phyloP scores from a whole-genome alignment of 2,888 invertebrate genomes.

The Noctua pronuba region DNA sequence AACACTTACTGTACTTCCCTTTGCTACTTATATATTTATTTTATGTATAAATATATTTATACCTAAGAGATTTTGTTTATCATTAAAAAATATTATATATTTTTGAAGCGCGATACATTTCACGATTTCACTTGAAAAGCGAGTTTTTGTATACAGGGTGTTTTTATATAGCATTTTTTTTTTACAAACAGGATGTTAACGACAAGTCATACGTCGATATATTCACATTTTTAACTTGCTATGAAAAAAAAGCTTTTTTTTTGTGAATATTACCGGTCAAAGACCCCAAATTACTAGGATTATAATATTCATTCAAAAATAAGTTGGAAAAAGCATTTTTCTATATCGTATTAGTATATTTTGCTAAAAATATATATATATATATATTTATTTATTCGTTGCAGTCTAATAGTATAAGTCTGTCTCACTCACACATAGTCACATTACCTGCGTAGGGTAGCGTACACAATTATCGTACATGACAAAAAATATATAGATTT shows the following conservation, averaged over 20 bases:
- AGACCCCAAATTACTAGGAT: neutral
- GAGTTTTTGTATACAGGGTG: neutral
- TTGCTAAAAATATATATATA: slow-evolving; percentile 58
- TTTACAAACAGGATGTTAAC: neutral
- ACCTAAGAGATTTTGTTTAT: slow-evolving; percentile 26
- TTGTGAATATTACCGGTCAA: neutral
- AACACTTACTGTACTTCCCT: slow-evolving; percentile 63
- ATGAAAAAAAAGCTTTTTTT: neutral
- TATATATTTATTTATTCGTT: slow-evolving; percentile 49
- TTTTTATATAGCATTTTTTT: neutral
- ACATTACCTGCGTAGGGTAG: slow-evolving; percentile 29
- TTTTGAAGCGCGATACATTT: slow-evolving; percentile 47
- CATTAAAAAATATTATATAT: slow-evolving; percentile 40
- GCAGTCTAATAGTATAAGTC: slow-evolving; percentile 49
- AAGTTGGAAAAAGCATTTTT: neutral
- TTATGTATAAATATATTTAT: slow-evolving; percentile 26
- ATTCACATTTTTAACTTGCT: neutral
- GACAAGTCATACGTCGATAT: neutral
- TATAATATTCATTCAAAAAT: neutral
- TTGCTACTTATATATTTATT: slow-evolving; percentile 36
- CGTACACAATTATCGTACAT: slow-evolving; percentile 20
- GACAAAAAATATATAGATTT: neutral
- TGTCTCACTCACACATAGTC: slow-evolving; percentile 56
- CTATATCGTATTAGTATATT: slow-evolving; percentile 22
- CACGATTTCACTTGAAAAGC: slow-evolving; percentile 16